Evolutionary conservation across 37 sponge, comb jelly and placozoan species (phyloP), one percentile per base, ranked within the genome.

Genomic region (Mnemiopsis leidyi): DNA sequence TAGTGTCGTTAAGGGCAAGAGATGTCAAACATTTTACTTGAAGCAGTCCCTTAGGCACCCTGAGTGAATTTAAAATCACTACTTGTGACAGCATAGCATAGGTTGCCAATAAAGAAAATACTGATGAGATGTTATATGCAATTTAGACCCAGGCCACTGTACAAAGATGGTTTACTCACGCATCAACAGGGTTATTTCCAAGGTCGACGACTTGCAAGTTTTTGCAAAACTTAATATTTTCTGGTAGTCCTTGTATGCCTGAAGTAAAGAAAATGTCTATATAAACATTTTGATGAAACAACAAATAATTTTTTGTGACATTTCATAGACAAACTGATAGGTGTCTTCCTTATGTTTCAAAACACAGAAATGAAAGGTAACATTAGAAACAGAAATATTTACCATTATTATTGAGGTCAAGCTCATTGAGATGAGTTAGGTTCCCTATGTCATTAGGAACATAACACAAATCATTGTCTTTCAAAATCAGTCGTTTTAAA

Each of bases 171-270:
- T 71, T 18, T 7, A 82, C 82, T 82, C 36, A 82, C 82, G 82
- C 35, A 36, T 82, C 82, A 82, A 82, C 82, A 34, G 82, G 82
- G 23, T 82, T 82, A 23, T 82, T 82, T 29, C 82, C 82, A 30
- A 82, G 29, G 36, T 82, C 29, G 2, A 82, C 32, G 1, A 82
- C 82, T 82, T 82, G 82, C 37, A 82, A 29, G 36, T 82, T 82
- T 82, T 82, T 82, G 38, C 82, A 82, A 30, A 82, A 82, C 82
- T 82, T 82, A 37, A 82, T 82, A 30, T 82, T 82, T 34, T 82
- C 82, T 34, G 82, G 82, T 31, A 82, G 23, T 31, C 37, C 82
- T 29, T 82, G 82, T 35, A 82, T 31, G 29, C 82, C 82, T 82
- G 82, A 34, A 9, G 3, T 5, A 29, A 30, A 34, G 76, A n/a